A percentile compares a stretch with the other conserved stretches of the same genome.
phyloP scores from a whole-genome alignment of 2,888 invertebrate species.

The Orthosia gracilis region DNA sequence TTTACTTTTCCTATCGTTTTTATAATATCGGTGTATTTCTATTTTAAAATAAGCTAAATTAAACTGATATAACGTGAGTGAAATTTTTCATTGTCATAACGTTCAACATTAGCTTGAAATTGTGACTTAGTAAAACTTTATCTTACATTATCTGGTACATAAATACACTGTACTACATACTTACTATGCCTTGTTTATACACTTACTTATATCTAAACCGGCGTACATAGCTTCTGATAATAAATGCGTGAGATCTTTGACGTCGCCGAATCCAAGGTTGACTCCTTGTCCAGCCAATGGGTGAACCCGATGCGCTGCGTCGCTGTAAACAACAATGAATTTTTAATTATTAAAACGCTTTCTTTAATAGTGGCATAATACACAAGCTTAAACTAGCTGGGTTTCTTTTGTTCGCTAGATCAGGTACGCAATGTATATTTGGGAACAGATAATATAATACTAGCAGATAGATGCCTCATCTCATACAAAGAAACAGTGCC shows the following conservation, averaged over 20 bases:
- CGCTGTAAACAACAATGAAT: constrained; percentile 85
- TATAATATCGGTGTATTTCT: too few relatives aligned
- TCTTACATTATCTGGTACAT: too few relatives aligned
- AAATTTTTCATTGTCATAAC: too few relatives aligned
- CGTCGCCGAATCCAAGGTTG: constrained; percentile 99
- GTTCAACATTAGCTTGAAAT: too few relatives aligned
- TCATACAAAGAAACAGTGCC: too few relatives aligned
- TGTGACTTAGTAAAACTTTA: too few relatives aligned
- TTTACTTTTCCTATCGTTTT: too few relatives aligned
- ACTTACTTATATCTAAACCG: constrained; percentile 94
- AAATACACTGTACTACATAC: too few relatives aligned
- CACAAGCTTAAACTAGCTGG: neutral
- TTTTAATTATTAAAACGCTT: neutral
- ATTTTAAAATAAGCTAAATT: too few relatives aligned
- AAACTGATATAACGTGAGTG: too few relatives aligned
- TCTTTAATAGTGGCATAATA: neutral
- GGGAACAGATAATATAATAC: too few relatives aligned
- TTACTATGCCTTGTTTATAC: neutral
- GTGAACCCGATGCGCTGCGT: constrained; percentile 97
- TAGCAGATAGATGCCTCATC: too few relatives aligned
- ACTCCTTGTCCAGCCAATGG: constrained; percentile 99
- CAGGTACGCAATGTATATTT: neutral
- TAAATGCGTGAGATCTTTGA: constrained; percentile 93
- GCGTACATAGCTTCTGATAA: constrained; percentile 93
- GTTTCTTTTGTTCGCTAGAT: neutral